These are phyloP conservation scores for Harpagoxenus sublaevis DNA, from an alignment of 2,888 invertebrate species.

Conservation along the genomic window DNA sequence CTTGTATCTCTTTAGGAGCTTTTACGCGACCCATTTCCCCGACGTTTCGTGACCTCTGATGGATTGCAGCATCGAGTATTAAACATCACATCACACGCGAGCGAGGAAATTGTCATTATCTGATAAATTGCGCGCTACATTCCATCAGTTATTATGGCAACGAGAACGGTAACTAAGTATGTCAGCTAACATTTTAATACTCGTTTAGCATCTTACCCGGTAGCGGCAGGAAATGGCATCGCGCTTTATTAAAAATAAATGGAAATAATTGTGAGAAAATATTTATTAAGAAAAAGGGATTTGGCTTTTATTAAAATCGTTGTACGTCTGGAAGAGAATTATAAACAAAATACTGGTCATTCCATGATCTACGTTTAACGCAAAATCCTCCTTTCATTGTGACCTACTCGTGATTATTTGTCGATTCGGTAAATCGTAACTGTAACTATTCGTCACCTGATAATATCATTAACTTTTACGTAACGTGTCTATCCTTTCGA, in stretches of 20 bases:
- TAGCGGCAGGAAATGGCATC: background rate
- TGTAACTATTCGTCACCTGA: slow-evolving; percentile 23
- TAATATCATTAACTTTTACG: slow-evolving; percentile 34
- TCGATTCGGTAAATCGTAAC: slow-evolving; percentile 19
- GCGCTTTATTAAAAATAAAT: slow-evolving; percentile 2
- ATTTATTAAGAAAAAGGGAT: slow-evolving; percentile 43
- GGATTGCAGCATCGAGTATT: slow-evolving; percentile 16
- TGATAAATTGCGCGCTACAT: slow-evolving; percentile 10
- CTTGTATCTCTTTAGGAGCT: slow-evolving; percentile 72
- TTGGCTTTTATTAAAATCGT: slow-evolving; percentile 50
- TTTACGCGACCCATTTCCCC: background rate
- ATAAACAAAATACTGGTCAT: slow-evolving; percentile 31
- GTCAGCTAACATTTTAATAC: slow-evolving; percentile 8
- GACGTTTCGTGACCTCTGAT: background rate
- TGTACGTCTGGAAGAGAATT: slow-evolving; percentile 36
- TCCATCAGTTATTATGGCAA: slow-evolving; percentile 35
- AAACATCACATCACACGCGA: background rate
- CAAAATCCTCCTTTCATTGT: slow-evolving; percentile 23
- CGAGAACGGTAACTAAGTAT: slow-evolving; percentile 32
- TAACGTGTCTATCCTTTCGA: slow-evolving; percentile 27
- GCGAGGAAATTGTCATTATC: slow-evolving; percentile 19
- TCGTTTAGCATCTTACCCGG: background rate
- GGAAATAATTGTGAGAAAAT: slow-evolving; percentile 13
- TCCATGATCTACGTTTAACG: slow-evolving; percentile 29
- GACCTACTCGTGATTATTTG: slow-evolving; percentile 47